Conservation (phyloP, 2,113 vertebrate species). For the Variabilichromis moorii region DNA sequence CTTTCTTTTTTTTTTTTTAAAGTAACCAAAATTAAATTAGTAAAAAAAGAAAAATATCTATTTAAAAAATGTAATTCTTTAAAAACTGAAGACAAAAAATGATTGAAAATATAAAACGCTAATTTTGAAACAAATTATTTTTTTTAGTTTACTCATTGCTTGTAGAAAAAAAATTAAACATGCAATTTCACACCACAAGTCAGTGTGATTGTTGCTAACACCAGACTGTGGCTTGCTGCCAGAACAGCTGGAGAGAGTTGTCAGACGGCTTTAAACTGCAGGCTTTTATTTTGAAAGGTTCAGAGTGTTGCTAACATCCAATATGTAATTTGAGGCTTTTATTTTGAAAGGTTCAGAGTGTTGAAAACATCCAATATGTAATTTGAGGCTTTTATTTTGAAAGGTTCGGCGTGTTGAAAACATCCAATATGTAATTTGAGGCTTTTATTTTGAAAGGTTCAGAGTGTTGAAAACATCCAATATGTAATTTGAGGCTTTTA, state of each 20-base stretch:
- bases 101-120: not conserved
- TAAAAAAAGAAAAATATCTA: not conserved
- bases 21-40: not conserved
- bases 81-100: not conserved
- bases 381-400: not conserved
- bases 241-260: not conserved
- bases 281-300: not conserved
- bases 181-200: accelerated
- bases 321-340: not conserved
- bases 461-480: accelerated
- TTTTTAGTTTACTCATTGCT: not conserved
- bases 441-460: not conserved
- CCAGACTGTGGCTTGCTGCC: not conserved
- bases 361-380: accelerated
- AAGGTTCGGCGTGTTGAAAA: accelerated
- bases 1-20: accelerated
- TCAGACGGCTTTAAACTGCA: not conserved
- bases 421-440: not conserved
- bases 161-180: not conserved
- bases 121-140: accelerated
- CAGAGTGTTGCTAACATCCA: accelerated
- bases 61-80: not conserved
- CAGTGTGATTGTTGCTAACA: not conserved
- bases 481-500: not conserved
- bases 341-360: accelerated